phyloP scores from a whole-genome alignment of 2,888 invertebrate genomes.

The Vesta saturnalis region DNA sequence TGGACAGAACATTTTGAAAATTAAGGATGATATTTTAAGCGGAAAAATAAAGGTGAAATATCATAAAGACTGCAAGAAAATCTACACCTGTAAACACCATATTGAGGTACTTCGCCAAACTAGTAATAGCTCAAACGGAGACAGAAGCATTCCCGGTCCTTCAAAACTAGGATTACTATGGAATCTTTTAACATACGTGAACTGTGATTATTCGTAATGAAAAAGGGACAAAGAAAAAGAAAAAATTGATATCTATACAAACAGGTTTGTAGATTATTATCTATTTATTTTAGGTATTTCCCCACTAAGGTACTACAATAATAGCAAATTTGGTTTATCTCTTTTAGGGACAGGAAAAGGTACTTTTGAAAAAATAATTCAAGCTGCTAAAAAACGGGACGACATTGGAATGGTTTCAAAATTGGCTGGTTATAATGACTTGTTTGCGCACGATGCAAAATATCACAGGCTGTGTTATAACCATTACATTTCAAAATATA shows the following conservation, averaged over 20 bases:
- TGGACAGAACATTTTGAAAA: neutral
- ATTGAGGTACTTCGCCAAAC: neutral
- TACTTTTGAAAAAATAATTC: neutral
- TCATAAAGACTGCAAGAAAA: neutral
- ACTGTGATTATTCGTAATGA: neutral
- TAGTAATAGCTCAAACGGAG: neutral
- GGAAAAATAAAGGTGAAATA: neutral
- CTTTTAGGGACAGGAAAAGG: neutral
- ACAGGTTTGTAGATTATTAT: neutral
- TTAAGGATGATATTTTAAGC: neutral
- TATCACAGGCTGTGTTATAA: neutral
- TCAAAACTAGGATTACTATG: neutral
- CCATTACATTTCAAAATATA: neutral
- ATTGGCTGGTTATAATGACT: neutral
- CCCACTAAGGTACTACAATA: neutral
- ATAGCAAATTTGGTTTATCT: neutral
- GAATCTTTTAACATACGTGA: neutral
- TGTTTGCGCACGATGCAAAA: neutral
- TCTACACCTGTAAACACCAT: neutral
- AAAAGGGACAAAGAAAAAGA: neutral
- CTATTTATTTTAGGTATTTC: neutral
- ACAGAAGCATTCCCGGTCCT: neutral
- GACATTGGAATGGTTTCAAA: neutral
- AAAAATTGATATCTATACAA: neutral
- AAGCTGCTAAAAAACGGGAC: neutral